Base-by-base conservation (phyloP, 2,797 vertebrate genomes). In the Momotus momota region DNA sequence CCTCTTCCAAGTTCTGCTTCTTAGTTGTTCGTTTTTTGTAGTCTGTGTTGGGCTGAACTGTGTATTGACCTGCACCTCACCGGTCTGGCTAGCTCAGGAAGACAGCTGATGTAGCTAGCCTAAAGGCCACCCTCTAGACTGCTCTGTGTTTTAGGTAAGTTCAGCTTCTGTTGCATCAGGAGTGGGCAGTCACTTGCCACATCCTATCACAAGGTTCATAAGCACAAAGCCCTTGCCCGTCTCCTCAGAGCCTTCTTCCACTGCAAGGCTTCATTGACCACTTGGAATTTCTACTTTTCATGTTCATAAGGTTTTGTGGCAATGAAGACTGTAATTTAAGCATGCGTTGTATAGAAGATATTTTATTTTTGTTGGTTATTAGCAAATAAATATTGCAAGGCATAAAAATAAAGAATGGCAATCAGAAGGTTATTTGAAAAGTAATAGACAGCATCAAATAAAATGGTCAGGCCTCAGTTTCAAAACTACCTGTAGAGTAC, bases 181-280 rank as follows among this genome's bases (percentile, higher is more conserved):
- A 78, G 40, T 22, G 19, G 20, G 18, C 10, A 20, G n/a, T 52
- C 25, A n/a, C 25, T 80, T 14, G 13, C 13, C 14, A 20, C 20
- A 72, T 74, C 60, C 29, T 5, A 6, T 40, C 55, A 27, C 0
- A 0, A 77, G 6, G 15, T 33, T 57, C 20, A 17, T 2, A 3
- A 62, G 25, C 5, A 4, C 22, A 46, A 57, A 64, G 8, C 8
- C 49, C 6, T 2, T 45, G 18, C 12, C 33, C 45, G 3, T 19
- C 46, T 60, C n/a, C 27, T 88, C n/a, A 58, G 33, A 91, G 13
- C 4, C 14, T 19, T 48, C 27, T 78, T 78, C 62, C 9, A 11
- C 16, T 38, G 21, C 49, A 29, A 27, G 10, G 14, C 11, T 55
- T 77, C 51, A 10, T 9, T 31, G 40, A 49, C 60, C 15, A 21